A percentile compares a stretch with the other conserved stretches of the same genome.
Evolutionary conservation across 1,140 invertebrate genomes (phyloP).

Genomic region (Zaprionus vittiger): DNA sequence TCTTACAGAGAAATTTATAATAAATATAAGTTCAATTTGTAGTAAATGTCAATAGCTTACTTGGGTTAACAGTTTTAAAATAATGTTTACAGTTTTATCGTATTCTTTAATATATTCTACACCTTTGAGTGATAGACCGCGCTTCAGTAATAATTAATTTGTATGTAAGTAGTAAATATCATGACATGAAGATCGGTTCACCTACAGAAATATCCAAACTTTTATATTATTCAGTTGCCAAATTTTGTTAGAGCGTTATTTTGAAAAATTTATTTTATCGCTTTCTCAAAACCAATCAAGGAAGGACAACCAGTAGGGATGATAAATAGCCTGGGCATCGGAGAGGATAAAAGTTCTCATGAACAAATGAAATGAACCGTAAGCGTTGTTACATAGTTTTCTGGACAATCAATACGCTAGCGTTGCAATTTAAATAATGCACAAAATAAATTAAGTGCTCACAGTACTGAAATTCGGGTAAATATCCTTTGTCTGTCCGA

Average conservation of each 20-base stretch:
- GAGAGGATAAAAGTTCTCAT: neutral
- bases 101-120: too few species aligned
- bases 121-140: too few species aligned
- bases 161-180: too few species aligned
- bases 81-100: neutral
- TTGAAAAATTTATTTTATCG: neutral
- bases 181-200: too few species aligned
- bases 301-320: neutral
- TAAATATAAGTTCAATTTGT: neutral
- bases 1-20: neutral
- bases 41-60: neutral
- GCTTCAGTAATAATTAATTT: too few species aligned
- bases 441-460: conserved; percentile 65
- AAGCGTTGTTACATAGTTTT: conserved; percentile 39
- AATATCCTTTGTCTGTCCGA: conserved; percentile 2
- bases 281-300: conserved; percentile 52
- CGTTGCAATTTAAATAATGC: conserved; percentile 72
- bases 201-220: too few species aligned
- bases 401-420: conserved; percentile 42
- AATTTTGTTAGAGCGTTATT: neutral
- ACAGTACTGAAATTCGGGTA: neutral
- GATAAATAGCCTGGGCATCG: neutral
- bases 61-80: neutral
- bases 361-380: conserved; percentile 40
- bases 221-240: neutral